Evolutionary conservation across 2,113 vertebrate species (phyloP).

Genomic region (Phalacrocorax aristotelis): DNA sequence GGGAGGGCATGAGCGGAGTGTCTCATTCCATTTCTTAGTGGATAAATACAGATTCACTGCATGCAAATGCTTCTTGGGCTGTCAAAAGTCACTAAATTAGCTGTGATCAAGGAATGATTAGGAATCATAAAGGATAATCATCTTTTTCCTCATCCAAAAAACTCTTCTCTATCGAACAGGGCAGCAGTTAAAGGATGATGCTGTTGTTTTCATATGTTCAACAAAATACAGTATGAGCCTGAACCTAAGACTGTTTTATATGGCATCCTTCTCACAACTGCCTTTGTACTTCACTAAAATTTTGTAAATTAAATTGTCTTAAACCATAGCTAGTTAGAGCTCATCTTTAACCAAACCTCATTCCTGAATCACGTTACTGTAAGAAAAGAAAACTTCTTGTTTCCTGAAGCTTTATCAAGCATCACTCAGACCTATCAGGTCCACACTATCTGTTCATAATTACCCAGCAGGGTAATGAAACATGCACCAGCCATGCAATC

Average conservation of each 20-base stretch:
- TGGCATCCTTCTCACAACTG: not conserved
- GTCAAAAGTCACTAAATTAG: not conserved
- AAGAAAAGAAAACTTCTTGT: not conserved
- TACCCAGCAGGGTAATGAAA: not conserved
- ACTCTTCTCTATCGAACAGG: not conserved
- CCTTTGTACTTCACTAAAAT: not conserved
- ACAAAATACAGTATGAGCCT: not conserved
- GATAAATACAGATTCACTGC: slow-evolving; percentile 10
- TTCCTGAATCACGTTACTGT: not conserved
- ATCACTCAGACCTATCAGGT: not conserved
- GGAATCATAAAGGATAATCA: not conserved
- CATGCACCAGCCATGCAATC: not conserved
- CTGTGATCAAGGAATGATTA: not conserved
- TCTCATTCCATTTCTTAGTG: not conserved
- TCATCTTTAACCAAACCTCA: not conserved
- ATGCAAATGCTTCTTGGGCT: not conserved
- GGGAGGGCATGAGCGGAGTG: not conserved
- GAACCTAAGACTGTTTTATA: not conserved
- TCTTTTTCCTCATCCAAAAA: not conserved
- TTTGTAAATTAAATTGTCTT: not conserved
- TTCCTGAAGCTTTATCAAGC: not conserved
- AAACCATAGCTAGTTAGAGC: not conserved
- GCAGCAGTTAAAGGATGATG: not conserved
- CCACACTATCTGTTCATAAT: not conserved
- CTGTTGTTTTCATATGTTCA: not conserved